Evolutionary conservation across 1,140 invertebrate species (phyloP).

Genomic region (Rhagoletis zephyria): DNA sequence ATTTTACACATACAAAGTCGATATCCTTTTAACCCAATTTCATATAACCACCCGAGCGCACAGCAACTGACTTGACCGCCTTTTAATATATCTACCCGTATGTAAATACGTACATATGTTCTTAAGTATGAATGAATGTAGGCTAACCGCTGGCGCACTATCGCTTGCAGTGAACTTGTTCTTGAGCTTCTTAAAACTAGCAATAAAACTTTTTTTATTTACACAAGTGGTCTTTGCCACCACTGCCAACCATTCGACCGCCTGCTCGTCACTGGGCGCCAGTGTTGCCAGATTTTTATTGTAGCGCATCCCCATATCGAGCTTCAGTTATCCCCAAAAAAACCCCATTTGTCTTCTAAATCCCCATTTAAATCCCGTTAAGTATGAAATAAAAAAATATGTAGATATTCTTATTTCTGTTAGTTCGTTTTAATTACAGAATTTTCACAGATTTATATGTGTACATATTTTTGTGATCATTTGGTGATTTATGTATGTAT

Average conservation of each 20-base stretch:
- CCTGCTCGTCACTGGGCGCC: not conserved
- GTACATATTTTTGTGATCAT: no score
- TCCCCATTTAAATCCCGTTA: no score
- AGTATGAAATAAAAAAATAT: no score
- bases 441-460: no score
- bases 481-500: no score
- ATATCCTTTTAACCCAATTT: slow-evolving; percentile 43
- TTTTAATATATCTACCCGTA: not conserved
- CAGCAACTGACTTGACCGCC: not conserved
- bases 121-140: not conserved
- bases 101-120: not conserved
- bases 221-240: not conserved
- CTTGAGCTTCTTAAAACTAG: not conserved
- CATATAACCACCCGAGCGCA: not conserved
- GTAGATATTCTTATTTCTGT: no score
- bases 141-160: not conserved
- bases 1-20: not conserved
- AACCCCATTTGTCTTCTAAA: no score
- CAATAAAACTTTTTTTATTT: not conserved
- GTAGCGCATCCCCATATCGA: no score
- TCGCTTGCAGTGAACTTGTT: not conserved
- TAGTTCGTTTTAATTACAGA: no score
- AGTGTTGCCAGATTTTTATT: no score
- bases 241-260: not conserved
- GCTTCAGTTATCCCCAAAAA: no score